A percentile compares a stretch with the other conserved stretches of the same genome.
phyloP scores from a whole-genome alignment of 1,140 invertebrate genomes.

The Hyles euphorbiae region DNA sequence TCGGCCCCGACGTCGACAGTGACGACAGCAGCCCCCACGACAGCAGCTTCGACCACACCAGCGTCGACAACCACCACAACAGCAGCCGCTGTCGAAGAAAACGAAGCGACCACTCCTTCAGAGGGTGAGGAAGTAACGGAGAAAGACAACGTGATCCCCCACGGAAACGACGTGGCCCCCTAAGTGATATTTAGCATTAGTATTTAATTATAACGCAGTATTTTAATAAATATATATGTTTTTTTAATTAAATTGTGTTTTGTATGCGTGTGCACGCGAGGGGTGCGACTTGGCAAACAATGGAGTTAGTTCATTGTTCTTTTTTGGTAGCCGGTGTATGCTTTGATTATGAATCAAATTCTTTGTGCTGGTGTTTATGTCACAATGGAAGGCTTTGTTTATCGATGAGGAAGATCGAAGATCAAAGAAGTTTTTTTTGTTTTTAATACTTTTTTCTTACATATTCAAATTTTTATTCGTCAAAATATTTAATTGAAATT shows the following conservation, averaged over 20 bases:
- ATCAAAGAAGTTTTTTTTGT: too few species aligned
- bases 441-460: too few species aligned
- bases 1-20: not conserved
- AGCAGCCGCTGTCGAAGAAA: conserved; percentile 29
- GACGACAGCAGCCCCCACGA: conserved; percentile 10
- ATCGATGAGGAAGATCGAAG: too few species aligned
- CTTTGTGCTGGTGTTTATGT: too few species aligned
- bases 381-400: too few species aligned
- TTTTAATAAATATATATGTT: conserved; percentile 65
- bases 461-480: too few species aligned
- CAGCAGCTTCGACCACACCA: conserved; percentile 16
- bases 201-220: conserved; percentile 63
- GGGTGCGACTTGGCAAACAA: conserved; percentile 11
- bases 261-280: not conserved
- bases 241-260: not conserved
- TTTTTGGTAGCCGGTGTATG: not conserved
- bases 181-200: conserved; percentile 59
- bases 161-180: conserved; percentile 54
- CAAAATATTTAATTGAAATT: too few species aligned
- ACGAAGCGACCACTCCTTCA: conserved; percentile 42
- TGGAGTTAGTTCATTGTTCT: conserved; percentile 14
- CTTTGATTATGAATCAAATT: not conserved
- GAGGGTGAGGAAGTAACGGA: conserved; percentile 51
- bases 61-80: conserved; percentile 4
- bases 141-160: conserved; percentile 50